Conservation (phyloP, 2,113 vertebrate species). For the Falcunculus frontatus region DNA sequence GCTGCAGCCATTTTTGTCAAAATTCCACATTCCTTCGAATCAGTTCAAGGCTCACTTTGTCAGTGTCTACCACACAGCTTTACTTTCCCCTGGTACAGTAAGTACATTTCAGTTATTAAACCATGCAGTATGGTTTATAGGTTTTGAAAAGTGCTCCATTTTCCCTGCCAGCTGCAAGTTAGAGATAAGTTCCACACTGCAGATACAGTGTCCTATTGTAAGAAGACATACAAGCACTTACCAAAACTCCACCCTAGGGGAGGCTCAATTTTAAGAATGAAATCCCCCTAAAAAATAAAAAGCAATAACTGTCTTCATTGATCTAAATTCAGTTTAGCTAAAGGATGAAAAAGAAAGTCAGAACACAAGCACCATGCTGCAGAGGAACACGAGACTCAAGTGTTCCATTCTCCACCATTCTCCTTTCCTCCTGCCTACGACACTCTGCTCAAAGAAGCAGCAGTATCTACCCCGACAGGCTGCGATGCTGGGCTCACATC, state of each 20-base stretch:
- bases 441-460: neutral
- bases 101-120: neutral
- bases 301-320: neutral
- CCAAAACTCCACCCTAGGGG: conserved; percentile 98
- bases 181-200: neutral
- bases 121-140: neutral
- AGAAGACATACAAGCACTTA: conserved; percentile 65
- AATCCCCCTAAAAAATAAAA: conserved; percentile 85
- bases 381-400: neutral
- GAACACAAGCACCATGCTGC: neutral
- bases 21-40: neutral
- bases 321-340: neutral
- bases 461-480: neutral
- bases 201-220: neutral
- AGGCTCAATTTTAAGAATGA: conserved; percentile 97
- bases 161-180: neutral
- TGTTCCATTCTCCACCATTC: neutral
- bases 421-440: neutral
- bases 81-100: neutral
- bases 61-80: neutral
- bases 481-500: neutral
- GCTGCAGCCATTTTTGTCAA: neutral
- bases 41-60: neutral
- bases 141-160: neutral
- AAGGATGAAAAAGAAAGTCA: neutral